Evolutionary conservation across 2,888 invertebrate genomes (phyloP).

Genomic region (Cyclophora punctaria): DNA sequence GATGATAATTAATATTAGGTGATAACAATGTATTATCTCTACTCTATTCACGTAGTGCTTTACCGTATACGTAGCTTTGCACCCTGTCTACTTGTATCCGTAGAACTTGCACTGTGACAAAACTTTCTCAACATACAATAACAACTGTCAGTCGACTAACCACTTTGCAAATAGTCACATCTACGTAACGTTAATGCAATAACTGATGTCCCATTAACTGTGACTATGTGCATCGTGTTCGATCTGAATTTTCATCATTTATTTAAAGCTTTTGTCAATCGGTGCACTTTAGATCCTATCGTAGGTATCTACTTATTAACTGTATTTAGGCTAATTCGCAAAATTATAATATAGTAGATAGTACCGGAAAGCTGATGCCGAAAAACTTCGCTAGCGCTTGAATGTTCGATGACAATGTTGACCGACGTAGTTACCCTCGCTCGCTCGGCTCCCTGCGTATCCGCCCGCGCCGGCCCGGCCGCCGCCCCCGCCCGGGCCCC

Average conservation of each 20-base stretch:
- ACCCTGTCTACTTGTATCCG: constrained; percentile 31
- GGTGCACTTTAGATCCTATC: constrained; percentile 38
- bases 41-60: constrained; percentile 49
- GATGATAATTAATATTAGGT: constrained; percentile 7
- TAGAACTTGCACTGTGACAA: constrained; percentile 34
- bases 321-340: constrained; percentile 13
- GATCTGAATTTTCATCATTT: constrained; percentile 3
- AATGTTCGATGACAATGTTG: constrained; percentile 73
- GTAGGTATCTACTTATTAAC: constrained; percentile 3
- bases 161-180: too few relatives aligned
- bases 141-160: too few relatives aligned
- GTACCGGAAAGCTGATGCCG: constrained; percentile 12
- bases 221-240: constrained; percentile 6
- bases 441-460: constrained; percentile 17
- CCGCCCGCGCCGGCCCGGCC: constrained; percentile 15
- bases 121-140: constrained; percentile 10
- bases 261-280: constrained; percentile 9
- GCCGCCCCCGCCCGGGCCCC: constrained; percentile 23
- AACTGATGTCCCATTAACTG: too few relatives aligned
- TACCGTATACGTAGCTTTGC: constrained; percentile 43
- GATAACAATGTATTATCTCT: constrained; percentile 13
- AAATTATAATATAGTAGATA: constrained; percentile 9
- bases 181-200: too few relatives aligned
- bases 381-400: constrained; percentile 37
- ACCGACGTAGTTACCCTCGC: constrained; percentile 32